phyloP scores from a whole-genome alignment of 2,888 invertebrate genomes.

The Autographa pulchrina region DNA sequence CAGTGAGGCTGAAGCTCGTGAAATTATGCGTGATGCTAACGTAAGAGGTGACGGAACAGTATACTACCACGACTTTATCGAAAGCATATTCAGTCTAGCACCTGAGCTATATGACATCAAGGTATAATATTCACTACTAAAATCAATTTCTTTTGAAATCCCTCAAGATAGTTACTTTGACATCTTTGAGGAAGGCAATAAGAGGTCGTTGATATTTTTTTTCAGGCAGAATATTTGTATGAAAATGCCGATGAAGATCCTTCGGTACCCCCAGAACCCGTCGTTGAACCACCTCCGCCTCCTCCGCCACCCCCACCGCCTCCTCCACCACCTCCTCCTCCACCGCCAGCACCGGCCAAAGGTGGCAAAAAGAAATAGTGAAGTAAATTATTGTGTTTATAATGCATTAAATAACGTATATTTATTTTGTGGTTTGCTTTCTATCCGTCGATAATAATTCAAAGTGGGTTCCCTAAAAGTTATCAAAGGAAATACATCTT shows the following conservation, averaged over 20 bases:
- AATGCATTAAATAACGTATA: background rate
- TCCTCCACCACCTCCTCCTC: constrained; percentile 47
- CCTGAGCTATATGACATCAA: constrained; percentile 78
- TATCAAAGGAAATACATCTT: too few relatives aligned
- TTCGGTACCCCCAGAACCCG: constrained; percentile 69
- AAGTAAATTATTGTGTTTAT: constrained; percentile 13
- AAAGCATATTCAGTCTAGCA: constrained; percentile 77
- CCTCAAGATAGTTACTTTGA: background rate
- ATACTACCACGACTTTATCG: constrained; percentile 77
- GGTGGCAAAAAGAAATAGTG: constrained; percentile 53
- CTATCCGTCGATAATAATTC: too few relatives aligned
- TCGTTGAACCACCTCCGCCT: constrained; percentile 48
- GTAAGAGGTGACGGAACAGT: constrained; percentile 80
- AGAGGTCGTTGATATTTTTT: constrained; percentile 29
- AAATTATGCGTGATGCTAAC: constrained; percentile 81
- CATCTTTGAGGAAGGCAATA: background rate
- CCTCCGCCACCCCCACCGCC: constrained; percentile 49
- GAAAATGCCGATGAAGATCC: constrained; percentile 82
- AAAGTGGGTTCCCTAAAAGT: too few relatives aligned
- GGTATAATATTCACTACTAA: constrained; percentile 58
- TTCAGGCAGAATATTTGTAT: constrained; percentile 77
- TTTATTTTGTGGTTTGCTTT: background rate
- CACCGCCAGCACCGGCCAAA: constrained; percentile 47
- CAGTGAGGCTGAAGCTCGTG: constrained; percentile 69
- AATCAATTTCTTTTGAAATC: too few relatives aligned